Base-by-base conservation (phyloP, 1,140 invertebrate genomes). In the Triops longicaudatus region DNA sequence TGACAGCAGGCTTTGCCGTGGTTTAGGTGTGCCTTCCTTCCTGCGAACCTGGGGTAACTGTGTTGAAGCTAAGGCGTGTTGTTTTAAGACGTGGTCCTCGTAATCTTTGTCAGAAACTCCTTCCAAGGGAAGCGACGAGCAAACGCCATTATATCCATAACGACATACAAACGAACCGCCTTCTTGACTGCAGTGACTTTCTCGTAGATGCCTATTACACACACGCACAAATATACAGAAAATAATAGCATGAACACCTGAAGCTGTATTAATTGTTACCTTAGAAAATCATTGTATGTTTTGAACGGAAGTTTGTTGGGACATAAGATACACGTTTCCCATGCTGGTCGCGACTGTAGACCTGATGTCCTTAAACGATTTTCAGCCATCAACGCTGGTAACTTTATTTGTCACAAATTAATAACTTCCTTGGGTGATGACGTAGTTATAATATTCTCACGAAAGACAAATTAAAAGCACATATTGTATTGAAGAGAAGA, bases 71-170 rank as follows among this genome's bases (percentile, higher is more conserved):
- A 82, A 81, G 9, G 90, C 87, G 82, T 95, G 93, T 83, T 94
- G 91, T 82, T 91, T 90, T 74, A 88, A 87, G 72, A 96, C 90
- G 83, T 96, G 94, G 79, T 90, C 90, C 86, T 95, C 90, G 83
- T 96, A 96, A 84, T 96, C 94, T 73, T 90, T 88, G 85, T 94
- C 93, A 80, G 90, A 92, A 75, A 96, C 92, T 79, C 94, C 94
- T 84, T 96, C 93, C 82, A 95, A 85, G 3, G 94, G 94, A 78
- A 96, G 84, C 74, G 92, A 92, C 37, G 90, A 89, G 83, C 94
- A 97, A 11, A 96, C 92, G 22, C 88, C 89, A 85, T 96, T 96
- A 81, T 91, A 89, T 28, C 94, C 95, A 88, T 96, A 96, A 80
- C 90, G 90, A 83, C 94, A 97, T 11, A 96, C 89, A 84, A 90